Evolutionary conservation across 2,113 vertebrate genomes (phyloP).

Genomic region (Notothenia rossii): DNA sequence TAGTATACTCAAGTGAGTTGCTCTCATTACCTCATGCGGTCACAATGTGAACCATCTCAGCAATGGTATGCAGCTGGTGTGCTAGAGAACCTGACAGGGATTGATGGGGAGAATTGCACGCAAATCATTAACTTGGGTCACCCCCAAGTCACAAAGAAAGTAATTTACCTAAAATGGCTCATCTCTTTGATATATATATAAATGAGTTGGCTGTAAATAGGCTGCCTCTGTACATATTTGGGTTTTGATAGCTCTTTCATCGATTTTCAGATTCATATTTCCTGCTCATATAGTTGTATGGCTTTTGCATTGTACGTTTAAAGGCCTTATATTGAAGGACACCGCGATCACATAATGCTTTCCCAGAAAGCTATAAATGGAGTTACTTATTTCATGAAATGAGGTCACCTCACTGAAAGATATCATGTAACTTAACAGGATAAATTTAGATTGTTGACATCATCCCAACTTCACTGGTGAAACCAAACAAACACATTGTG

Average conservation of each 20-base stretch:
- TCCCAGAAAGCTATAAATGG: conserved; percentile 74
- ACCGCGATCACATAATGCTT: conserved; percentile 40
- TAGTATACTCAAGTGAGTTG: conserved; percentile 66
- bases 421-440: conserved; percentile 69
- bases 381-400: conserved; percentile 74
- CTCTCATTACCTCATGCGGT: conserved; percentile 83
- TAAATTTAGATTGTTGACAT: conserved; percentile 76
- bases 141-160: conserved; percentile 80
- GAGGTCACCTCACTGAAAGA: conserved; percentile 72
- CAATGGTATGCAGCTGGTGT: conserved; percentile 79
- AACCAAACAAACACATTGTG: conserved; percentile 65
- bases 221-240: conserved; percentile 30
- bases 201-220: conserved; percentile 58
- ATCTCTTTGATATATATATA: conserved; percentile 76
- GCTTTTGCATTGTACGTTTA: conserved; percentile 49
- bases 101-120: conserved; percentile 80
- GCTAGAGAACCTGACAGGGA: conserved; percentile 73
- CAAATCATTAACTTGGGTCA: conserved; percentile 83
- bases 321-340: conserved; percentile 53
- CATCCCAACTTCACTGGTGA: conserved; percentile 58
- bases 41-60: conserved; percentile 80
- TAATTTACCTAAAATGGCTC: conserved; percentile 72
- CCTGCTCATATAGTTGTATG: background rate
- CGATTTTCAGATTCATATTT: conserved; percentile 6
- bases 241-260: conserved; percentile 24